Evolutionary conservation across 2,113 vertebrate species (phyloP).

Genomic region (Semnornis frantzii): DNA sequence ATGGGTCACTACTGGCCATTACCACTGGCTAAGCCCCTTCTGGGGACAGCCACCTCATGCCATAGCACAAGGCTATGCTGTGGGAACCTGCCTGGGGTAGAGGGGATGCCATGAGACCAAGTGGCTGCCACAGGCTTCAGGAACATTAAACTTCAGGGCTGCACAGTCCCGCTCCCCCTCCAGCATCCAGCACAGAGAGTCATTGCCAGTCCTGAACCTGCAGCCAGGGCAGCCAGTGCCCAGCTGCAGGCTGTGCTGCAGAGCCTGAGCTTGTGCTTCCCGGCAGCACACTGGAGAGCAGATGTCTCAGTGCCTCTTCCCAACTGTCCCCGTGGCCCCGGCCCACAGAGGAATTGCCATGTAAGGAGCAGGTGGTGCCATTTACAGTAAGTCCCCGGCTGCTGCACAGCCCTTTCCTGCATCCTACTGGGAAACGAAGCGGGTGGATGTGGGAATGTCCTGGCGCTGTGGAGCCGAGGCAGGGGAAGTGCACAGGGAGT

Average conservation of each 20-base stretch:
- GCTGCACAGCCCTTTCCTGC: constrained; percentile 12
- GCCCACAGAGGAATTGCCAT: background rate
- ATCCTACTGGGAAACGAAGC: background rate
- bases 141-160: background rate
- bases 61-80: rapidly evolving
- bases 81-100: background rate
- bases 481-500: background rate
- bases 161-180: background rate
- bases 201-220: rapidly evolving
- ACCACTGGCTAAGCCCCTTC: background rate
- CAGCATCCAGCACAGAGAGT: background rate
- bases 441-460: background rate
- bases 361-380: constrained; percentile 64
- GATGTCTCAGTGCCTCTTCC: background rate
- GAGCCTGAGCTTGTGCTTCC: background rate
- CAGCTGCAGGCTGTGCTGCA: background rate
- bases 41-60: rapidly evolving
- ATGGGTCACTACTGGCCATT: background rate
- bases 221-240: background rate
- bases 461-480: background rate
- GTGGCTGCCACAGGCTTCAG: rapidly evolving
- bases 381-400: constrained; percentile 72
- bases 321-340: background rate
- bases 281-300: background rate
- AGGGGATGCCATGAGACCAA: background rate